A percentile compares a stretch with the other conserved stretches of the same genome.
These are phyloP conservation scores for Phallusia fumigata DNA, from an alignment of 23 tunicate genomes.

Conservation along the genomic window DNA sequence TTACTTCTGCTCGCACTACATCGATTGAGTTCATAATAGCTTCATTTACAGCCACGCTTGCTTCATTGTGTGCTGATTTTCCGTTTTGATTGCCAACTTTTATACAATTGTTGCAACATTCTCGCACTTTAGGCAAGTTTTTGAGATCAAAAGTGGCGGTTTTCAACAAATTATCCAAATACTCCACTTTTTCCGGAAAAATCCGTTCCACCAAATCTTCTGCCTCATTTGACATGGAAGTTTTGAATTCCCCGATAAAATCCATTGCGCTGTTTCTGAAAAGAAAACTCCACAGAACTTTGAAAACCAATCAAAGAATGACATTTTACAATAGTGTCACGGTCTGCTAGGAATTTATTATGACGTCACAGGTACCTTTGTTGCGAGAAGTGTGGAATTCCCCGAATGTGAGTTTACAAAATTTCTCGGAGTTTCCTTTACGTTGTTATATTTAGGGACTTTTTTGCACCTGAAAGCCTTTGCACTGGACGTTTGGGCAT, in stretches of 20 bases:
- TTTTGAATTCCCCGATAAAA: constrained; percentile 34
- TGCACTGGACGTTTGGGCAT: too few relatives aligned
- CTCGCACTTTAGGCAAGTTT: constrained; percentile 26
- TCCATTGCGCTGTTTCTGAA: constrained; percentile 27
- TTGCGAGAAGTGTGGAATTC: not conserved
- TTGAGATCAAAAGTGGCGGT: constrained; percentile 32
- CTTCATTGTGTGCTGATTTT: not conserved
- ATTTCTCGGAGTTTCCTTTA: not conserved
- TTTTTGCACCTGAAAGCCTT: too few relatives aligned
- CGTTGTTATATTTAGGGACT: too few relatives aligned
- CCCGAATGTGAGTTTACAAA: not conserved
- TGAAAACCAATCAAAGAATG: too few relatives aligned
- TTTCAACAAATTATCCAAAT: constrained; percentile 43
- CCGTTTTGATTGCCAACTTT: not conserved
- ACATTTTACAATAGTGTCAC: not conserved
- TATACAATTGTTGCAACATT: constrained; percentile 42
- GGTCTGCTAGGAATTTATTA: not conserved
- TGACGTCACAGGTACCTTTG: not conserved
- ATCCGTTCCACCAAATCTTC: constrained; percentile 42
- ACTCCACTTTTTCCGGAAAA: constrained; percentile 60
- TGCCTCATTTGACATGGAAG: constrained; percentile 32
- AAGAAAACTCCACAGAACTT: too few relatives aligned
- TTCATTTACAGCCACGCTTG: constrained; percentile 8
- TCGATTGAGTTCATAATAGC: constrained; percentile 29
- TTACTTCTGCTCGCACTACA: constrained; percentile 44